Base-by-base conservation (phyloP, 2,888 invertebrate genomes). In the Drosophila monieri region DNA sequence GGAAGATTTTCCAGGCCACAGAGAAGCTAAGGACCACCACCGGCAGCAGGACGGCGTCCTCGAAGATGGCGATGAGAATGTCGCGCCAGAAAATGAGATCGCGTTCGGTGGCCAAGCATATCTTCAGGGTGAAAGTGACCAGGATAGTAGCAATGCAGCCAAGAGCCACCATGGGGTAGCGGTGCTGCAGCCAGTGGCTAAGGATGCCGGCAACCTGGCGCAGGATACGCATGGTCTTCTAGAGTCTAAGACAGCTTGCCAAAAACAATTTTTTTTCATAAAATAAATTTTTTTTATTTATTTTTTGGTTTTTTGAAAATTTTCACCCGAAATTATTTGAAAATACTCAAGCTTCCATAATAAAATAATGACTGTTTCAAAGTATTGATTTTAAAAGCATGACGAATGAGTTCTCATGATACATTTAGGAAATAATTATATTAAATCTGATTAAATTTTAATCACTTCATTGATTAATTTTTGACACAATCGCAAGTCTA, bases 1-100 rank as follows among this genome's bases (percentile, higher is more conserved):
- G 8, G 9, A 44, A 3, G 1, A 21, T 0, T 8, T 43, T 35
- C 6, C 32, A 8, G 0, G 49, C 6, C 23, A 47, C 10, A 1
- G 51, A 6, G 1, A 55, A 1, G 1, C 27, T 3, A n/a, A 59
- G 5, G 2, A 18, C 27, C 3, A 25, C 1, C 6, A 30, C 0
- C 5, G 56, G 12, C 2, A 37, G 15, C 0, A 57, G 27, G 6
- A 25, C 2, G 14, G 9, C 12, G 4, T 12, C 9, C 14, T 14
- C 9, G 0, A 9, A 0, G 0, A 4, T 14, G 0, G 18, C 0
- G n/a, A 12, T 39, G 2, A 32, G 1, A 2, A 41, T 0, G 1
- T 55, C 14, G 0, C 30, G 10, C 75, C 67, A 76, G 18, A 30
- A 61, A 5, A 61, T 12, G 30, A 69, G 27, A 10, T 76, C 68